A percentile compares a stretch with the other conserved stretches of the same genome.
Conservation (phyloP, 2,113 vertebrate genomes). For the Ifrita kowaldi region DNA sequence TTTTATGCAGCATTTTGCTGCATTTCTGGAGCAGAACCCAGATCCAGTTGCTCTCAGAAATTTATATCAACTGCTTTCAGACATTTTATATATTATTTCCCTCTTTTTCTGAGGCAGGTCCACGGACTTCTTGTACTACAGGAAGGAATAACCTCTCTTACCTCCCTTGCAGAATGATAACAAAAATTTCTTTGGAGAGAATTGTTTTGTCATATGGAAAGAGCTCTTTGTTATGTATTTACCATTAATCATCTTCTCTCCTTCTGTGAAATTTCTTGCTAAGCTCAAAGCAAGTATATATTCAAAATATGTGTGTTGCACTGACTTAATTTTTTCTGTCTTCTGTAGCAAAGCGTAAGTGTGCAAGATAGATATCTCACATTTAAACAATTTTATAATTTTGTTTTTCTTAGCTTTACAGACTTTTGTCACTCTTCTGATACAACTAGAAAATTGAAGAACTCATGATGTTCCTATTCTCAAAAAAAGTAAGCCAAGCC, state of each 20-base stretch:
- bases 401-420: neutral
- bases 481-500: neutral
- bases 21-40: neutral
- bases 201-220: neutral
- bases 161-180: neutral
- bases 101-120: neutral
- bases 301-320: neutral
- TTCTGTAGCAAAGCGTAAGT: neutral
- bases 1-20: neutral
- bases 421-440: neutral
- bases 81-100: neutral
- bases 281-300: neutral
- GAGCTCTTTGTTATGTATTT: neutral
- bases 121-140: neutral
- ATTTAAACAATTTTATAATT: neutral
- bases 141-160: neutral
- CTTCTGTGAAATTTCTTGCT: neutral
- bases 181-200: neutral
- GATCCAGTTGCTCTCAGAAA: neutral
- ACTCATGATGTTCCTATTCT: neutral
- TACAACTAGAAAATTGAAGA: neutral
- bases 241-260: neutral
- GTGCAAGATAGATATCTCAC: neutral
- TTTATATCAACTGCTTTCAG: neutral
- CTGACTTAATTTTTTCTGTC: neutral